Conservation (phyloP, 1,140 invertebrate genomes). For the Periplaneta americana region DNA sequence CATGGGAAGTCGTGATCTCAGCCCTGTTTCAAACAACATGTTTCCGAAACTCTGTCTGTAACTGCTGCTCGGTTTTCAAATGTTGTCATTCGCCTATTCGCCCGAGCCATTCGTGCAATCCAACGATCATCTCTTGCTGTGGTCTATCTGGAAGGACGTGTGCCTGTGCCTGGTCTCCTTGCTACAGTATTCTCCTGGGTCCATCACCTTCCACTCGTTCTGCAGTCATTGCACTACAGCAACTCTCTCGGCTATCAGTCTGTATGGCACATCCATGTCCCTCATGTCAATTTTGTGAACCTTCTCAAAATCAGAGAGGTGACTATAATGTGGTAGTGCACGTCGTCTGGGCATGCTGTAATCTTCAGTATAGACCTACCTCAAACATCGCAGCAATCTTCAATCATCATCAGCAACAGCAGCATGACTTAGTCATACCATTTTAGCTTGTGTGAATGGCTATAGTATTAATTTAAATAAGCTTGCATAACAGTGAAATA, state of each 20-base stretch:
- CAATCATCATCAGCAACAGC: no score
- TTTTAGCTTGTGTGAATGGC: no score
- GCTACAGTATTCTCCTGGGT: background rate
- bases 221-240: background rate
- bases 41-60: background rate
- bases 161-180: background rate
- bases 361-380: background rate
- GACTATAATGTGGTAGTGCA: no score
- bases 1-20: background rate
- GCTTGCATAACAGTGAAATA: no score
- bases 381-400: no score
- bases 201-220: background rate
- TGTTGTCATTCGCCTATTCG: background rate
- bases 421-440: no score
- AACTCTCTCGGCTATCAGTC: background rate
- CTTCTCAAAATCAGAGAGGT: no score
- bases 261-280: background rate
- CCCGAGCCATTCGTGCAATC: background rate
- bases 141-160: background rate
- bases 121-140: background rate
- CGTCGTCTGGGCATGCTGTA: background rate
- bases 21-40: background rate
- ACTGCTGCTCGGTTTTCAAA: background rate
- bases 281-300: background rate
- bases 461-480: no score